Percentiles rank a stretch among this genome's conserved stretches.
Conservation (phyloP, 2,888 invertebrate genomes). For the Drosophila incognita region DNA sequence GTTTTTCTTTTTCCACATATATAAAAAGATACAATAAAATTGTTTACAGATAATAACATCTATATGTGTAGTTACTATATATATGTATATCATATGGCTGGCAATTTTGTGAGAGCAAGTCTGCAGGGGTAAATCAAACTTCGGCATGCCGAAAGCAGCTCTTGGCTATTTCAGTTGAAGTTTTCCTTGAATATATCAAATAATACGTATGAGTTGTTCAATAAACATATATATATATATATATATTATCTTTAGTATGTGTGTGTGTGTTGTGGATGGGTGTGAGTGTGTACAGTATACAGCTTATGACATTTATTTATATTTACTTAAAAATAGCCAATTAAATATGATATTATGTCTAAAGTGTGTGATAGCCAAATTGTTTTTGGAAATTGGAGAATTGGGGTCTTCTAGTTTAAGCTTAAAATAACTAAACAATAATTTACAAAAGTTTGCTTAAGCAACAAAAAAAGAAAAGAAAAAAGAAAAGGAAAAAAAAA, state of each 20-base stretch:
- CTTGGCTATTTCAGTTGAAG: constrained; percentile 2
- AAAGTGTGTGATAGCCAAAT: constrained; percentile 29
- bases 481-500: background rate
- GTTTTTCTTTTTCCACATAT: constrained; percentile 1
- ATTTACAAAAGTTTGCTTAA: constrained; percentile 30
- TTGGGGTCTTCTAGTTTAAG: background rate
- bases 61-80: constrained; percentile 16
- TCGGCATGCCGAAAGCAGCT: constrained; percentile 41
- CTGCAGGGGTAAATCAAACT: constrained; percentile 37
- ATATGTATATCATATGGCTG: constrained; percentile 21
- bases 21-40: constrained; percentile 22
- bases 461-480: background rate
- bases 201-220: constrained; percentile 60
- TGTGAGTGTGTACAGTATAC: constrained; percentile 5
- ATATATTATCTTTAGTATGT: constrained; percentile 37
- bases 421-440: constrained; percentile 19
- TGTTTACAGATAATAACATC: constrained; percentile 14
- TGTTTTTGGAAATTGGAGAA: background rate
- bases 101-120: constrained; percentile 1
- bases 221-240: constrained; percentile 26
- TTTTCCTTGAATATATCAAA: constrained; percentile 14
- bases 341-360: constrained; percentile 20
- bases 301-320: constrained; percentile 18
- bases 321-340: constrained; percentile 21
- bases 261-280: constrained; percentile 9